A percentile compares a stretch with the other conserved stretches of the same genome.
These are phyloP conservation scores for Oryzias curvinotus DNA, from an alignment of 2,113 vertebrate genomes.

Conservation along the genomic window DNA sequence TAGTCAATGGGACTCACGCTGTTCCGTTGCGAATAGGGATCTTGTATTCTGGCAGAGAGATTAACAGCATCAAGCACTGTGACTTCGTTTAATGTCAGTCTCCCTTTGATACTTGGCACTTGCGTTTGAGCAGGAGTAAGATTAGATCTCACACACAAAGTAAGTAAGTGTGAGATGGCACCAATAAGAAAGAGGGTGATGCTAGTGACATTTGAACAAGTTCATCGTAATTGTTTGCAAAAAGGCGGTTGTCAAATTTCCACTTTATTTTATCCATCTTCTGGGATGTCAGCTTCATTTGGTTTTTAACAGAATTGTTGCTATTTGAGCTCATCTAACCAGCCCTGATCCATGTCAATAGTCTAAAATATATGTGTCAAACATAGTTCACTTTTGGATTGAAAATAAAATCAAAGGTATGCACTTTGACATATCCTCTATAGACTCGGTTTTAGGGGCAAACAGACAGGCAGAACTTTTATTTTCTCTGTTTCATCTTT, in stretches of 20 bases:
- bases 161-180: conserved; percentile 29
- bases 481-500: conserved; percentile 39
- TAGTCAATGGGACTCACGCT: conserved; percentile 59
- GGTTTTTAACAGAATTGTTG: not conserved
- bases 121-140: conserved; percentile 38
- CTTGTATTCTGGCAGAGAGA: conserved; percentile 61
- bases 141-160: conserved; percentile 42
- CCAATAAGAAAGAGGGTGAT: conserved; percentile 20
- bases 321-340: not conserved
- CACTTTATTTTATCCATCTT: not conserved
- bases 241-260: conserved; percentile 26
- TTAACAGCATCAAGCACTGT: conserved; percentile 63
- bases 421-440: conserved; percentile 4
- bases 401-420: conserved; percentile 10
- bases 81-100: conserved; percentile 60
- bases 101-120: conserved; percentile 55
- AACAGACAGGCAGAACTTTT: conserved; percentile 39
- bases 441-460: conserved; percentile 21
- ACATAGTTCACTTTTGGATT: conserved; percentile 27
- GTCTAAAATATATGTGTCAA: conserved; percentile 12
- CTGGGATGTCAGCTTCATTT: not conserved
- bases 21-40: conserved; percentile 59
- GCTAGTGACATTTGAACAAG: conserved; percentile 39
- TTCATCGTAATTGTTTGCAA: conserved; percentile 44
- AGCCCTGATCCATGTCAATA: conserved; percentile 7